Conservation (phyloP, 2,113 vertebrate species). For the Zosterops japonicus region DNA sequence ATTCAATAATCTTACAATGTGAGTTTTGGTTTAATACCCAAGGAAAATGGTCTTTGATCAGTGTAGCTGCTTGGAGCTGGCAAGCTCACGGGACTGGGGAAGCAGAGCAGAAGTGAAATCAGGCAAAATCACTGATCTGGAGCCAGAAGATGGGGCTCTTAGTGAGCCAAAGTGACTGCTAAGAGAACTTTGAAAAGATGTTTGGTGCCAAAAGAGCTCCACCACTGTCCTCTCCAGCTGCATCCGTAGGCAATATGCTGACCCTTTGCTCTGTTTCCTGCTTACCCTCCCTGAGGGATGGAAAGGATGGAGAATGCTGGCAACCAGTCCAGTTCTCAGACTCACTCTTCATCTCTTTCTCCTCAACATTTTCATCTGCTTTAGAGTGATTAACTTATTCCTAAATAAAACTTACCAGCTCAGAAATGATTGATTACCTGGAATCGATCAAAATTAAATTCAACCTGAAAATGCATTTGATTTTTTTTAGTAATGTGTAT, state of each 20-base stretch:
- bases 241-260: not conserved
- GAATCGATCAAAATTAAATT: not conserved
- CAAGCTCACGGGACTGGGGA: not conserved
- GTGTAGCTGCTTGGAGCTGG: not conserved
- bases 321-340: not conserved
- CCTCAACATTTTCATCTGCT: not conserved
- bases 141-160: not conserved
- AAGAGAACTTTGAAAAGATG: not conserved
- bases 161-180: not conserved
- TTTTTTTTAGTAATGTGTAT: not conserved
- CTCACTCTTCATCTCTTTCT: not conserved
- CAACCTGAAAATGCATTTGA: not conserved
- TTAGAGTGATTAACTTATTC: not conserved
- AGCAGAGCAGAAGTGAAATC: not conserved
- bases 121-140: not conserved
- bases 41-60: not conserved
- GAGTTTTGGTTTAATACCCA: not conserved
- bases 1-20: not conserved
- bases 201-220: not conserved
- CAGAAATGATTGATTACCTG: not conserved
- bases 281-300: not conserved
- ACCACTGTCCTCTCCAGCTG: not conserved
- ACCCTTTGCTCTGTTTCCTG: not conserved
- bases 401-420: not conserved
- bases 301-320: not conserved